Base-by-base conservation (phyloP, 1,140 invertebrate species). In the Eubasilissa regina region DNA sequence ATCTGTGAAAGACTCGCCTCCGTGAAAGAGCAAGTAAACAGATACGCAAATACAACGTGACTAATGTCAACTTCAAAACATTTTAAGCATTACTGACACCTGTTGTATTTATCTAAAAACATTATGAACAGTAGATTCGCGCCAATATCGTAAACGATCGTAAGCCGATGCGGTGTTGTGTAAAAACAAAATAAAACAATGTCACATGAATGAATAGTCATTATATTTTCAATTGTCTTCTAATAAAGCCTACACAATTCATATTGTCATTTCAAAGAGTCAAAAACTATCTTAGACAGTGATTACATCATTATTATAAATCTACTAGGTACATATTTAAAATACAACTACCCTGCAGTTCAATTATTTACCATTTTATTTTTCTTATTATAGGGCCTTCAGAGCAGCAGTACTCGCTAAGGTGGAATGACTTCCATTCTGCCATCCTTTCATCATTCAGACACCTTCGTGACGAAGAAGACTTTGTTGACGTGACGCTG, bases 391-490 rank as follows among this genome's bases (percentile, higher is more conserved):
- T 55, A 78, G 81, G 81, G 81, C 75, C 85, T 78, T 80, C 91
- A 83, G 94, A 96, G 89, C 96, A 97, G 90, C 95, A 96, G 86
- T 97, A 97, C 89, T 96, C 95, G 86, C 91, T 97, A 85, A 93
- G 95, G 85, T 97, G 96, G 96, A 97, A 97, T 87, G 96, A 97
- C 88, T 97, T 96, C 90, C 95, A 97, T 86, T 93, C 94, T 74
- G 96, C 95, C 84, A 96, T 97, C 86, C 91, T 97, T 74, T 95
- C 92, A 76, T 96, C 95, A 66, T 97, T 97, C 89, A 92, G 95
- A 75, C 93, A 95, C 86, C 90, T 97, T 79, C 90, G 94, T 25
- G 95, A 96, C 86, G 94, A 95, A 87, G 94, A 95, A 88, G 95
- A 96, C 87, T 96, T 96, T 85, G 95, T 97, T 51, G 97, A 98